Percentiles rank a stretch among this genome's conserved stretches.
phyloP scores from a whole-genome alignment of 2,113 vertebrate species.

The Pangasianodon hypophthalmus region DNA sequence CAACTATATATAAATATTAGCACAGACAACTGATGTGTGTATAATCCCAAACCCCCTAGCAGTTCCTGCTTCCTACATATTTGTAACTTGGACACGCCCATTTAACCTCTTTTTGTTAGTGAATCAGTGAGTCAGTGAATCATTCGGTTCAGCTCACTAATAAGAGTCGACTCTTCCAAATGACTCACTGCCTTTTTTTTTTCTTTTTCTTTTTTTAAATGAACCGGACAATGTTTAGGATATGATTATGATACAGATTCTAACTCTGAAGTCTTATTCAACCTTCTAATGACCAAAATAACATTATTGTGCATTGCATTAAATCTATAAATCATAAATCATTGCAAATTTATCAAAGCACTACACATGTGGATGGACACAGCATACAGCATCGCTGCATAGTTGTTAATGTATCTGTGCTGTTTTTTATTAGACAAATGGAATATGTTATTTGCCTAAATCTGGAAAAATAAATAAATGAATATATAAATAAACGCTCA shows the following conservation, averaged over 20 bases:
- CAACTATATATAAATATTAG: neutral
- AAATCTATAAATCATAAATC: neutral
- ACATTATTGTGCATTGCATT: too few species aligned
- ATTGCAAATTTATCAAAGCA: neutral
- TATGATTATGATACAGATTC: neutral
- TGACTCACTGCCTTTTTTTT: neutral
- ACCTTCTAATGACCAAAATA: neutral
- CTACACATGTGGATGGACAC: neutral
- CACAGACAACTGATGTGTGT: neutral
- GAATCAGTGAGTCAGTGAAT: neutral
- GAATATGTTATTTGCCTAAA: neutral
- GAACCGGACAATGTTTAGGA: neutral
- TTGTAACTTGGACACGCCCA: neutral
- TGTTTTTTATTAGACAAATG: neutral
- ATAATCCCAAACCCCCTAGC: neutral
- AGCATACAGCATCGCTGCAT: too few species aligned
- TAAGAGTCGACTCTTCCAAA: neutral
- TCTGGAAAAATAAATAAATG: neutral
- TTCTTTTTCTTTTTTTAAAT: neutral
- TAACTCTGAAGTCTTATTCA: neutral
- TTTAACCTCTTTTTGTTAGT: neutral
- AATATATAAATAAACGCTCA: neutral
- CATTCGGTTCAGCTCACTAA: neutral
- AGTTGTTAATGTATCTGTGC: neutral
- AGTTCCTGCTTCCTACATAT: neutral